These are phyloP conservation scores for Nomada ferruginata DNA, from an alignment of 2,888 invertebrate species.

Conservation along the genomic window DNA sequence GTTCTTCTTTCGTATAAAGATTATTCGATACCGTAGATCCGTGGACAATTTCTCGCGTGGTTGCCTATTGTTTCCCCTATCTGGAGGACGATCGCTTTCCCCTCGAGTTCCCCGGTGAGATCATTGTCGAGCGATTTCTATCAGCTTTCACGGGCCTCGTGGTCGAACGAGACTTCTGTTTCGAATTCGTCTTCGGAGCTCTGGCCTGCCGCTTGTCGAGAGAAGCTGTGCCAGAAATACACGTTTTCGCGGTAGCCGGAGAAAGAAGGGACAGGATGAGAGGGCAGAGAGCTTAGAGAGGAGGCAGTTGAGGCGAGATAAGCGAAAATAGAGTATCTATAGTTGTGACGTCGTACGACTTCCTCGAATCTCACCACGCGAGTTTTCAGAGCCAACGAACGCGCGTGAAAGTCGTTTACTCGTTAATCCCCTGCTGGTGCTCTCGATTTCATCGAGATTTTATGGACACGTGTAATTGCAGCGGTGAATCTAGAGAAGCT, in stretches of 20 bases:
- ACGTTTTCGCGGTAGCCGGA: slow-evolving; percentile 50
- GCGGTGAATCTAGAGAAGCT: slow-evolving; percentile 3
- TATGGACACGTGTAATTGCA: slow-evolving; percentile 21
- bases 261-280: slow-evolving; percentile 10
- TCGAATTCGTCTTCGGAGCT: slow-evolving; percentile 42
- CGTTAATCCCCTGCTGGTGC: slow-evolving; percentile 23
- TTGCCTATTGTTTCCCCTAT: slow-evolving; percentile 26
- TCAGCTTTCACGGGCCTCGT: slow-evolving; percentile 39
- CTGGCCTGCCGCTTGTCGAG: slow-evolving; percentile 31
- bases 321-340: slow-evolving; percentile 74
- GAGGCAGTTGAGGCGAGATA: slow-evolving; percentile 62
- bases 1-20: not conserved
- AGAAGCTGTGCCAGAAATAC: slow-evolving; percentile 65
- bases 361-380: slow-evolving; percentile 60
- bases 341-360: slow-evolving; percentile 68
- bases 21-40: not conserved
- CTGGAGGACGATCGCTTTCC: slow-evolving; percentile 6
- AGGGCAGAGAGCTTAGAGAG: slow-evolving; percentile 29
- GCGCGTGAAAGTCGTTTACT: slow-evolving; percentile 60
- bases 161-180: slow-evolving; percentile 25
- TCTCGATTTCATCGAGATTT: slow-evolving; percentile 29
- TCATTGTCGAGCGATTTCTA: slow-evolving; percentile 34
- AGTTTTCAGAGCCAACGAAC: slow-evolving; percentile 60
- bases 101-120: not conserved
- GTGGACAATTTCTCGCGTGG: slow-evolving; percentile 22